Percentiles rank a stretch among this genome's conserved stretches.
Conservation (phyloP, 2,888 invertebrate species). For the Tricholauxania praeusta region DNA sequence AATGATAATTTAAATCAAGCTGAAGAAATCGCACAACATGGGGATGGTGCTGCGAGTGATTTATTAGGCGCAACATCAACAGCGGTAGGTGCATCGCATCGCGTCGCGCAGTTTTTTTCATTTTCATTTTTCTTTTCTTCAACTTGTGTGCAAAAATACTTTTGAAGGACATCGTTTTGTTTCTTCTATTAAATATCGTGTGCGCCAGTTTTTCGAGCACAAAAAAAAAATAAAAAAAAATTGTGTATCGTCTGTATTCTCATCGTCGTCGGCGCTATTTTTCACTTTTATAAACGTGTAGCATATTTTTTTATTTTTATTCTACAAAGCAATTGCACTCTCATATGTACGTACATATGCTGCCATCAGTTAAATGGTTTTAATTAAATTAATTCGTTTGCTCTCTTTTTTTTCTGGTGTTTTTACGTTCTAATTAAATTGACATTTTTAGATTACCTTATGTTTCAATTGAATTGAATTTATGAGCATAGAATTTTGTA, state of each 20-base stretch:
- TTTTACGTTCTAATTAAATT: constrained; percentile 25
- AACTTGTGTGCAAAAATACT: neutral
- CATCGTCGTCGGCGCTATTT: no score
- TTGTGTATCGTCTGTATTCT: no score
- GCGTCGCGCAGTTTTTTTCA: neutral
- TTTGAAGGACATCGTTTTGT: no score
- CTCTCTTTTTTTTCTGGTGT: no score
- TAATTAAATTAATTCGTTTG: constrained; percentile 22
- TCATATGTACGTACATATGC: constrained; percentile 22
- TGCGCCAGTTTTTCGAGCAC: no score
- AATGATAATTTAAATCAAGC: constrained; percentile 60
- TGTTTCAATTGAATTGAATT: neutral
- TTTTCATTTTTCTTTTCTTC: neutral
- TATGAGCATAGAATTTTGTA: no score
- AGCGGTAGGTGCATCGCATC: constrained; percentile 17
- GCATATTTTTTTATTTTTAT: neutral
- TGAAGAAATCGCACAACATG: constrained; percentile 1
- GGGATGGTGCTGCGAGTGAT: constrained; percentile 6
- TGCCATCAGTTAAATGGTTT: constrained; percentile 29
- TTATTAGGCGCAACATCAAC: neutral
- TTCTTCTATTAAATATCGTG: no score
- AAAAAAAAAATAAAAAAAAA: no score
- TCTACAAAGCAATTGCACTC: neutral
- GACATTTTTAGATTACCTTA: neutral
- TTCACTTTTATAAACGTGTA: no score